Evolutionary conservation across 2,888 invertebrate species (phyloP), one percentile per base, ranked within the genome.

Genomic region (Cheilosia pagana): DNA sequence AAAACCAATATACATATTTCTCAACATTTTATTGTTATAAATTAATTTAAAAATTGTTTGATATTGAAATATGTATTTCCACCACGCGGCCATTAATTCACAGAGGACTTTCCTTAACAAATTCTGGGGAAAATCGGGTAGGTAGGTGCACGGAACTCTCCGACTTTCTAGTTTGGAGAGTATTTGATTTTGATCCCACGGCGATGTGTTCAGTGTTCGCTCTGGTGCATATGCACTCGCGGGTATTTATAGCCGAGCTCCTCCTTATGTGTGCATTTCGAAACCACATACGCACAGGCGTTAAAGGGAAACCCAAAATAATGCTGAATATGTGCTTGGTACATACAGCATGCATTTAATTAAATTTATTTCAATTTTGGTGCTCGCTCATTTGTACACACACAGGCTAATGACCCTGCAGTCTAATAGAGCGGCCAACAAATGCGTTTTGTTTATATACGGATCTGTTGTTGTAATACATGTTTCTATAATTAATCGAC

Each of bases 401-500:
- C 19, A 23, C n/a, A 57, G 81, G 81, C 53, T 82, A 82, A 77
- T 82, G 77, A 82, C 76, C 77, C 77, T 65, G n/a, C n/a, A 45
- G 12, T 28, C 16, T 8, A 41, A 7, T 21, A 41, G 50, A 14
- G 50, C 16, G 63, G 50, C 67, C 65, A 67, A 39, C 59, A 52
- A 67, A 60, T 60, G 16, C 41, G 23, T 35, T 59, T 35, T 63
- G 45, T 45, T 10, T 25, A 25, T 8, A 55, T 7, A 23, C 52
- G 3, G 45, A 21, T 41, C 23, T 62, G n/a, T n/a, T n/a, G n/a
- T n/a, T n/a, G 70, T 63, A 25, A 12, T n/a, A 39, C 12, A 35
- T 35, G 35, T 68, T 70, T 77, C 62, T 63, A 71, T 63, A 71
- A 48, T 71, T 71, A 78, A 50, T 70, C 63, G 39, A 10, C 19